These are phyloP conservation scores for Benitochromis conjunctus DNA, from an alignment of 2,113 vertebrate genomes.

Conservation along the genomic window DNA sequence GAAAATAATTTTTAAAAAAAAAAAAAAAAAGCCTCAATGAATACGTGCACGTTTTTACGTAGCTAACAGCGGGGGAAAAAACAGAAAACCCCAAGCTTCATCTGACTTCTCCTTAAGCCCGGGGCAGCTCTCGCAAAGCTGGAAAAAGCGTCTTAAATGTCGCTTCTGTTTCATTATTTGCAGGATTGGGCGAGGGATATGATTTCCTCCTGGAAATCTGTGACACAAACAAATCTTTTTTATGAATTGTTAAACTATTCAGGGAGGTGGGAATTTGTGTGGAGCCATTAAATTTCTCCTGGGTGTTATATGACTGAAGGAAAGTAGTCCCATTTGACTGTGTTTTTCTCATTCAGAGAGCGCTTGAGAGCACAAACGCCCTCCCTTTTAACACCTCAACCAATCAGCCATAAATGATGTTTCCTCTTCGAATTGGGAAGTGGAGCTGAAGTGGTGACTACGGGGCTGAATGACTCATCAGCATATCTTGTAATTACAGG, in stretches of 20 bases:
- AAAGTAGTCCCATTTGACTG: background rate
- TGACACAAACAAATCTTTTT: background rate
- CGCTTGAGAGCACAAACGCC: conserved; percentile 25
- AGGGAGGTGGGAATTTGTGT: background rate
- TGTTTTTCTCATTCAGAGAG: conserved; percentile 12
- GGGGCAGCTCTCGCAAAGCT: background rate
- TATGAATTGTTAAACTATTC: background rate
- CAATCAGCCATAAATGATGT: conserved; percentile 44
- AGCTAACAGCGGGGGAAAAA: background rate
- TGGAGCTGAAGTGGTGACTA: conserved; percentile 33
- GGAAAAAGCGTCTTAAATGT: background rate
- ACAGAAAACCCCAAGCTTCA: background rate
- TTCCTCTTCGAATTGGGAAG: conserved; percentile 64
- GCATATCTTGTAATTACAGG: conserved; percentile 45
- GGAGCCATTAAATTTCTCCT: background rate
- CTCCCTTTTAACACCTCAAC: conserved; percentile 49
- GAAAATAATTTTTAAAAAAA: background rate
- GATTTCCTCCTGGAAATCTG: background rate
- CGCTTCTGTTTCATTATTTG: background rate
- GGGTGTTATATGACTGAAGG: background rate
- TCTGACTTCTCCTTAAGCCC: background rate
- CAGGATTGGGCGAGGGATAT: background rate
- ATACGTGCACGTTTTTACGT: background rate
- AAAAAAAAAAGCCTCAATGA: background rate
- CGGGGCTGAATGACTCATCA: conserved; percentile 50